Evolutionary conservation across 1,140 invertebrate genomes (phyloP), one percentile per base, ranked within the genome.

Genomic region (Hesperophylax magnus): DNA sequence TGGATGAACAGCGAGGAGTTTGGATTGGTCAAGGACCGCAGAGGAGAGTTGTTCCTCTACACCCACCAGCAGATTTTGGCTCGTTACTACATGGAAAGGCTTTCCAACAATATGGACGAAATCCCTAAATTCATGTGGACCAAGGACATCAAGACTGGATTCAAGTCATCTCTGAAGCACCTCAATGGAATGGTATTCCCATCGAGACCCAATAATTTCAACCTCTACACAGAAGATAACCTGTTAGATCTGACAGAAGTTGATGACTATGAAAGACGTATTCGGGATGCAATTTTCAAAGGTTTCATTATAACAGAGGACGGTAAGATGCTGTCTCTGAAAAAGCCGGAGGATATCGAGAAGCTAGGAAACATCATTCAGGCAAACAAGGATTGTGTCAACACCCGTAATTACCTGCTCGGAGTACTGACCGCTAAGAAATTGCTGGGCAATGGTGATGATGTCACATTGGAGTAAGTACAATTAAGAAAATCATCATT

Each of bases 81-180:
- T 75, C 92, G 93, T 84, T 95, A 94, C 88, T 92, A 92, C 86
- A 86, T 94, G 85, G 93, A 95, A 85, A 92, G 94, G 86, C 86
- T 93, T 56, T 91, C 91, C 22, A 92, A 93, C 83, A 92, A 90
- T 24, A 83, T 94, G 74, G 92, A 91, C 24, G 89, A 91, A 67
- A 91, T 94, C 53, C 90, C 92, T 56, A 90, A 91, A 78, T 92
- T 94, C 87, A 89, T 89, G 1, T 92, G 88, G 89, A 86, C 87
- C 84, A 85, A 91, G 63, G 88, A 90, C 77, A 88, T 93, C 31
- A 86, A 92, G 81, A 88, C 90, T 81, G 92, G 91, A 65, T 93
- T 90, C 88, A 91, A 91, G 67, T 91, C 93, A 0, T 87, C 91
- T 81, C 88, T 91, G 83, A 91, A 88, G 52, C 88, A 89, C 82